phyloP scores from a whole-genome alignment of 1,140 invertebrate genomes.

The Papilio polyxenes region DNA sequence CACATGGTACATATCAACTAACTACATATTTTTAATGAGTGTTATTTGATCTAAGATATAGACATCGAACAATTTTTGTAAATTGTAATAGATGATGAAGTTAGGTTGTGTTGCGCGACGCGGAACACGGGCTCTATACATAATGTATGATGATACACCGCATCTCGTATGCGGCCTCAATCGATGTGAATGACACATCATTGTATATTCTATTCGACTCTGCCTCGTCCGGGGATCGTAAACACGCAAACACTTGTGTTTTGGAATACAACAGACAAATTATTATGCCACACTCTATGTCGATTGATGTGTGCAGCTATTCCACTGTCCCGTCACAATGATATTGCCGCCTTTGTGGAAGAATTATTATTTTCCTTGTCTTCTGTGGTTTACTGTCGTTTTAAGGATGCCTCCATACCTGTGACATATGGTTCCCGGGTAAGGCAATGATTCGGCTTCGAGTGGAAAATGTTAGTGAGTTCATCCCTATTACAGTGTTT shows the following conservation, averaged over 20 bases:
- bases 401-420: not conserved
- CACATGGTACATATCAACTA: constrained; percentile 43
- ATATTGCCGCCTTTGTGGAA: constrained; percentile 19
- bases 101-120: constrained; percentile 38
- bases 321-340: not conserved
- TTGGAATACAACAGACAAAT: constrained; percentile 64
- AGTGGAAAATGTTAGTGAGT: constrained; percentile 24
- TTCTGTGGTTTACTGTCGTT: constrained; percentile 30
- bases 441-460: not conserved
- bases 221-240: constrained; percentile 69
- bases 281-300: constrained; percentile 53
- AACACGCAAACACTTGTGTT: constrained; percentile 75
- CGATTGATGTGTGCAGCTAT: constrained; percentile 29
- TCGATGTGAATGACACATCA: constrained; percentile 79
- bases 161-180: constrained; percentile 79
- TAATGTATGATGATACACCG: constrained; percentile 75
- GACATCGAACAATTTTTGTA: not conserved
- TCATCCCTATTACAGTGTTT: constrained; percentile 20
- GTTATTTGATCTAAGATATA: not conserved
- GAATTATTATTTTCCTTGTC: constrained; percentile 35
- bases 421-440: not conserved
- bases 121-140: constrained; percentile 68
- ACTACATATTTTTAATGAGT: constrained; percentile 41
- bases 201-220: constrained; percentile 78
- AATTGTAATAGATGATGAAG: not conserved